Base-by-base conservation (phyloP, 2,888 invertebrate genomes). In the Hemithea aestivaria region DNA sequence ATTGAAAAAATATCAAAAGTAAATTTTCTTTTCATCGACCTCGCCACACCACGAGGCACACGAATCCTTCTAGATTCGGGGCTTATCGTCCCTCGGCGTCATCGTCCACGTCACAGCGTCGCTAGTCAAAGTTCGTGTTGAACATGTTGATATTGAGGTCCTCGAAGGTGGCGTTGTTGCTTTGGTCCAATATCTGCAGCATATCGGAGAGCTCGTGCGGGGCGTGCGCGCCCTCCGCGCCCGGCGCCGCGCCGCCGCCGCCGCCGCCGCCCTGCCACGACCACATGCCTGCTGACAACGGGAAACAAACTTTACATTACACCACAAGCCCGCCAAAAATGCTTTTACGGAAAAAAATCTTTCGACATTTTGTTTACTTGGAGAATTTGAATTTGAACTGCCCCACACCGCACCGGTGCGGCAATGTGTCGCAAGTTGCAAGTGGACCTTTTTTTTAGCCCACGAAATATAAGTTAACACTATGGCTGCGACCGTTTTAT, bases 61-160 rank as follows among this genome's bases (percentile, higher is more conserved):
- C 45, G 47, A 34, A 24, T n/a, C n/a, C n/a, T n/a, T n/a, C n/a
- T n/a, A n/a, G n/a, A n/a, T n/a, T n/a, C 36, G 16, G 32, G 27
- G 30, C 27, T 10, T 10, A 9, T 8, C 36, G 38, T n/a, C 47
- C 35, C 46, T 32, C n/a, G 44, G 31, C 40, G 40, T 61, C 27
- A 41, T 49, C 40, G 26, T 45, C 7, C 35, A 20, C 6, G 23
- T 24, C 4, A 7, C 40, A 38, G 47, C 35, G 49, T 35, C 46
- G 48, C 59, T 82, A 87, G 59, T 87, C 85, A 54, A 87, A 87
- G 67, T 73, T 84, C 58, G 95, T 92, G 73, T 93, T 96, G 77
- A 96, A 96, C 96, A 96, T 96, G 64, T 92, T 92, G 57, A 96
- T 90, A 68, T 94, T 94, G 62, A 96, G 89, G 77, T 96, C 96